A percentile compares a stretch with the other conserved stretches of the same genome.
These are phyloP conservation scores for Boloria selene DNA, from an alignment of 2,888 invertebrate species.

Conservation along the genomic window DNA sequence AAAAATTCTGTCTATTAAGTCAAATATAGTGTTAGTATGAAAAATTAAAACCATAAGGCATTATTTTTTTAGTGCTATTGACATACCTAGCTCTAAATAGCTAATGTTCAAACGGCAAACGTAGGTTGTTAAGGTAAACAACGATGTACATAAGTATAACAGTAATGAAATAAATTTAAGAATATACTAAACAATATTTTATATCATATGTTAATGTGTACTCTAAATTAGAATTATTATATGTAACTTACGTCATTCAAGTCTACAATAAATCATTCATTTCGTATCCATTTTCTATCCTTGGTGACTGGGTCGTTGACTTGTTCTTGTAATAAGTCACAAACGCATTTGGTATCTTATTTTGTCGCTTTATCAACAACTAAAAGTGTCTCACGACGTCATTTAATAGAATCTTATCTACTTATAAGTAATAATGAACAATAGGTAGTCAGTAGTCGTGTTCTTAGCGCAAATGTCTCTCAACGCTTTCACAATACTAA, in stretches of 20 bases:
- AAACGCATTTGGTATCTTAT: constrained; percentile 60
- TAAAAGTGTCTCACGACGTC: constrained; percentile 51
- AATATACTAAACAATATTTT: too few species aligned
- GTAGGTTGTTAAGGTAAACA: too few species aligned
- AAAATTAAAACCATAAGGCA: too few species aligned
- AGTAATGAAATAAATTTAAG: too few species aligned
- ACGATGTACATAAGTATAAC: too few species aligned
- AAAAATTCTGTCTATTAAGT: too few species aligned
- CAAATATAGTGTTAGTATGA: too few species aligned
- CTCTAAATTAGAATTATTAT: constrained; percentile 2
- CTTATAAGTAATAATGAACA: constrained; percentile 35
- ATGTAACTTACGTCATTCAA: constrained; percentile 33
- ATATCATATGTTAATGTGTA: background rate
- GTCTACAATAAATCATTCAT: constrained; percentile 42
- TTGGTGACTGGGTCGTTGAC: constrained; percentile 68
- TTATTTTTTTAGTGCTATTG: too few species aligned
- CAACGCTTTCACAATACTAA: constrained; percentile 28
- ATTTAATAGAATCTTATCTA: constrained; percentile 33
- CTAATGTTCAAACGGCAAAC: too few species aligned
- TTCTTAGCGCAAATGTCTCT: constrained; percentile 29
- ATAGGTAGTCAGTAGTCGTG: constrained; percentile 21
- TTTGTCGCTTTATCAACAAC: constrained; percentile 46
- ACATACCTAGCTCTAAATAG: too few species aligned
- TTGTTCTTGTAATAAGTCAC: constrained; percentile 57
- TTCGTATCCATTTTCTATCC: constrained; percentile 62